phyloP scores from a whole-genome alignment of 2,113 vertebrate genomes.

The Leucopsar rothschildi region DNA sequence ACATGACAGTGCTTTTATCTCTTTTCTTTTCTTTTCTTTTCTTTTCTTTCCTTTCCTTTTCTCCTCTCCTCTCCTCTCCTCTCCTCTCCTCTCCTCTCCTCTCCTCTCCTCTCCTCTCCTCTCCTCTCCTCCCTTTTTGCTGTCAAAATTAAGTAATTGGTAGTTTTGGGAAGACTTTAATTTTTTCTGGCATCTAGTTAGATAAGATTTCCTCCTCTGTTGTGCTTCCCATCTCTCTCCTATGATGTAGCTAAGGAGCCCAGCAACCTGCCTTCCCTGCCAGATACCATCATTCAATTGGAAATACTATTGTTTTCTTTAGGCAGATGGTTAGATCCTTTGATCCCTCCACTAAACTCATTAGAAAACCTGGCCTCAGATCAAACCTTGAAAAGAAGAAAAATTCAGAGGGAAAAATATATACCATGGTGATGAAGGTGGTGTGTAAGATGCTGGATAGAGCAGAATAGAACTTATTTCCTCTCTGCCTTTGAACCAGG shows the following conservation, averaged over 20 bases:
- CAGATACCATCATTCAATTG: conserved; percentile 53
- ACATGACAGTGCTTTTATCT: accelerated
- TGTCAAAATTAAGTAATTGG: neutral
- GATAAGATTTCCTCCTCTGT: neutral
- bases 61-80: no score
- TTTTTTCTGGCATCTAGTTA: neutral
- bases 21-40: no score
- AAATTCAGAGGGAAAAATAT: neutral
- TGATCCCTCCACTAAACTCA: conserved; percentile 63
- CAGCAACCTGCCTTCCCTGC: neutral
- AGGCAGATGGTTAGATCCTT: conserved; percentile 60
- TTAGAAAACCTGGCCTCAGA: conserved; percentile 62
- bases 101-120: no score
- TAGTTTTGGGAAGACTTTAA: neutral
- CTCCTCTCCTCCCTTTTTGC: neutral
- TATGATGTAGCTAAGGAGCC: neutral
- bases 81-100: accelerated
- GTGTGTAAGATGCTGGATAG: neutral
- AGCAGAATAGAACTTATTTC: neutral
- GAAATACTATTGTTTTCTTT: conserved; percentile 64
- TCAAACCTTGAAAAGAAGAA: conserved; percentile 35
- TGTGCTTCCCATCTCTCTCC: neutral
- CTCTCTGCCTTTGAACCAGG: neutral
- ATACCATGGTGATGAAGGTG: neutral
- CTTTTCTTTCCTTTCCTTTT: no score